These are phyloP conservation scores for Microhierax caerulescens DNA, from an alignment of 2,797 vertebrate species.

Conservation along the genomic window DNA sequence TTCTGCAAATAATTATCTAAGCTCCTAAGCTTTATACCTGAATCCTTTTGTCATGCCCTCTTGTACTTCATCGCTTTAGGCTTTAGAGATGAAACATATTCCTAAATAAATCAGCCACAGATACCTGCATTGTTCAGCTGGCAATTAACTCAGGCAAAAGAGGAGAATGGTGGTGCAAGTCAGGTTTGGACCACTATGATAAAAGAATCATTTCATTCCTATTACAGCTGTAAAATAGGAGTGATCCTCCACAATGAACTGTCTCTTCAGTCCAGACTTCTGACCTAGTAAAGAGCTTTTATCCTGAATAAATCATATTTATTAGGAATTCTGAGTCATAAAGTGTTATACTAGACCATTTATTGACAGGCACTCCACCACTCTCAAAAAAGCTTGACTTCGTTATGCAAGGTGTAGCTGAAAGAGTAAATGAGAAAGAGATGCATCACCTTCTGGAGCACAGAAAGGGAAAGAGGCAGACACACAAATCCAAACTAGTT, in stretches of 20 bases:
- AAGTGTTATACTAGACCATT: neutral
- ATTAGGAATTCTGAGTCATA: slow-evolving; percentile 24
- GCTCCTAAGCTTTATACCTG: neutral
- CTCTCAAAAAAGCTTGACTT: neutral
- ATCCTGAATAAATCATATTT: slow-evolving; percentile 12
- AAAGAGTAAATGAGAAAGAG: neutral
- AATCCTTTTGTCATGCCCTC: slow-evolving; percentile 7
- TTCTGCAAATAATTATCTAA: slow-evolving; percentile 7
- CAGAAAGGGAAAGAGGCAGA: neutral
- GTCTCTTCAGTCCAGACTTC: slow-evolving; percentile 30
- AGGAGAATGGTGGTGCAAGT: neutral
- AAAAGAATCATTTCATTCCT: neutral
- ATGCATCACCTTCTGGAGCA: neutral
- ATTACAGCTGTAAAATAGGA: slow-evolving; percentile 6
- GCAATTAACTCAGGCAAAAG: slow-evolving; percentile 8
- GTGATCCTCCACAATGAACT: neutral
- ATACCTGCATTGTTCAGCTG: neutral
- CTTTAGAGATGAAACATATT: slow-evolving; percentile 3
- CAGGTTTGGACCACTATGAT: neutral
- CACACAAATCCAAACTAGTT: neutral
- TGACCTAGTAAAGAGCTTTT: slow-evolving; percentile 45
- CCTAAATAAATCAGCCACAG: slow-evolving; percentile 25
- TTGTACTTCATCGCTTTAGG: neutral
- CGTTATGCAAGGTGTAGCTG: neutral
- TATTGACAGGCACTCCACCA: neutral